Evolutionary conservation across 2,797 vertebrate genomes (phyloP).

Genomic region (Huso huso): DNA sequence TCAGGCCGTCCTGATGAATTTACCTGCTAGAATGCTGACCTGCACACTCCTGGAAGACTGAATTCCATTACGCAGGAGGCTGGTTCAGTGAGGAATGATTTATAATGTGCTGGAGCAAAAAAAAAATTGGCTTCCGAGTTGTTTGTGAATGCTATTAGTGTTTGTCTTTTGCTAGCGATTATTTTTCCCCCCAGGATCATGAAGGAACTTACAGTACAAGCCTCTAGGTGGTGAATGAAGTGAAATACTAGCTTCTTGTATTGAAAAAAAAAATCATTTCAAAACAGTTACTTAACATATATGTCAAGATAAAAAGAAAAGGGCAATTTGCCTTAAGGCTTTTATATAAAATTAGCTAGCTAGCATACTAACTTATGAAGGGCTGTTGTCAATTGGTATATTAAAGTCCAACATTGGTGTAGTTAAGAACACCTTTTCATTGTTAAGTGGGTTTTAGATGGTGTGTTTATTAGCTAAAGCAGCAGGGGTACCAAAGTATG

Average conservation of each 20-base stretch:
- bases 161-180: slow-evolving; percentile 1
- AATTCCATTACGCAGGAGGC: slow-evolving; percentile 1
- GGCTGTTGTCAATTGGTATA: too few relatives aligned
- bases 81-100: slow-evolving; percentile 3
- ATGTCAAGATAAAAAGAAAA: slow-evolving; percentile 6
- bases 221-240: slow-evolving; percentile 6
- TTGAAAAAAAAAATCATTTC: slow-evolving; percentile 32
- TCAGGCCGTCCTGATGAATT: neutral
- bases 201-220: neutral
- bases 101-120: neutral
- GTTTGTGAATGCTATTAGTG: neutral
- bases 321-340: too few relatives aligned
- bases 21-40: neutral
- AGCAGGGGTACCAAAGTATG: too few relatives aligned
- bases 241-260: neutral
- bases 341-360: too few relatives aligned
- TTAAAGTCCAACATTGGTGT: too few relatives aligned
- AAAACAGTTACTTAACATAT: slow-evolving; percentile 50
- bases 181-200: neutral
- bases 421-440: too few relatives aligned
- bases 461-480: too few relatives aligned
- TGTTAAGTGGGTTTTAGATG: too few relatives aligned
- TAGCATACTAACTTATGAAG: too few relatives aligned
- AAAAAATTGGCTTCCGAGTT: slow-evolving; percentile 2
- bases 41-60: neutral